A percentile compares a stretch with the other conserved stretches of the same genome.
Conservation (phyloP, 2,113 vertebrate genomes). For the Urocynchramus pylzowi region DNA sequence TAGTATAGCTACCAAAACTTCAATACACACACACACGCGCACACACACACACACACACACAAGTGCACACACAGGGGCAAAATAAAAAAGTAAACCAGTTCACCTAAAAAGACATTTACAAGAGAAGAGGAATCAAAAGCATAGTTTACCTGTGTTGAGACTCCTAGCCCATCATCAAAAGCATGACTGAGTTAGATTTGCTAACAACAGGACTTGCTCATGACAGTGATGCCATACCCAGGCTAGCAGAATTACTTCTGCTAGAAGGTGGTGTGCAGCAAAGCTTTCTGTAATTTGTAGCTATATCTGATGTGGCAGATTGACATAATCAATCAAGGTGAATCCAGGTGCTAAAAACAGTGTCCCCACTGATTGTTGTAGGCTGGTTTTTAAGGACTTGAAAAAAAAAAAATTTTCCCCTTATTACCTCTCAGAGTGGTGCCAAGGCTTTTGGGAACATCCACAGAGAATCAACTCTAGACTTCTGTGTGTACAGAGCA, state of each 20-base stretch:
- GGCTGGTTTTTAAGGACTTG: background rate
- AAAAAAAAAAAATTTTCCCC: background rate
- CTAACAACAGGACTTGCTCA: background rate
- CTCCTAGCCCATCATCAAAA: background rate
- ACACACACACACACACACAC: too few relatives aligned
- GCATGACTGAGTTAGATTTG: background rate
- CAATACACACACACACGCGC: background rate
- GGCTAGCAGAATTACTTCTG: background rate
- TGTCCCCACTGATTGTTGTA: background rate
- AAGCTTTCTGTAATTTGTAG: background rate
- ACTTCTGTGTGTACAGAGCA: fast-evolving
- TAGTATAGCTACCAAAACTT: background rate
- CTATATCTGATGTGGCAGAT: background rate
- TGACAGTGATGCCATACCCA: fast-evolving
- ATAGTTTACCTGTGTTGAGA: background rate
- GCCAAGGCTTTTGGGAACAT: background rate
- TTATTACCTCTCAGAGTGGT: background rate
- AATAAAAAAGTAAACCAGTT: background rate
- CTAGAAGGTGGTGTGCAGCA: background rate
- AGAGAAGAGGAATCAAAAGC: background rate
- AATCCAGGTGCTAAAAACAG: background rate
- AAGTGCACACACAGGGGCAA: background rate
- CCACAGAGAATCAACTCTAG: background rate
- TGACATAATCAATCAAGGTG: background rate
- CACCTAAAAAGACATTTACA: background rate